Base-by-base conservation (phyloP, 2,888 invertebrate species). In the Diarsia rubi region DNA sequence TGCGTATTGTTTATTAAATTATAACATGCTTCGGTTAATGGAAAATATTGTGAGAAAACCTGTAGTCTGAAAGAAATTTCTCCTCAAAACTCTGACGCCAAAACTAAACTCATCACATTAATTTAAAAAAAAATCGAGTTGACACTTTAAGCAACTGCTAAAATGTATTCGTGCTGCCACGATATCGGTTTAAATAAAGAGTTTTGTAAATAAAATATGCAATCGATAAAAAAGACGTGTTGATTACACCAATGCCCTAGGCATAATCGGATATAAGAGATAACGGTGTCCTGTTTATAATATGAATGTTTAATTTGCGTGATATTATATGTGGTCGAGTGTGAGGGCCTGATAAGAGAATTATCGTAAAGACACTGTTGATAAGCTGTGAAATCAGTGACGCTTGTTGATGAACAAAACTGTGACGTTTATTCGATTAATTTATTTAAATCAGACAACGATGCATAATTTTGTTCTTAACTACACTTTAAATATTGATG, bases 341-440 rank as follows among this genome's bases (percentile, higher is more conserved):
- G 44, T 24, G 19, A 74, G 37, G 45, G 5, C 4, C 14, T 47
- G 75, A 70, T 78, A 75, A 21, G 14, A 11, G n/a, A 27, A 78
- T 75, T 69, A 57, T 42, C 47, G 69, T n/a, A n/a, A 19, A 69
- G 44, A 76, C 44, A 49, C 11, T 21, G 49, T 44, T 49, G 44
- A 65, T 76, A 44, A 75, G 31, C 8, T n/a, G 47, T 6, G 4
- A 76, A 44, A 73, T 75, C 76, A 73, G 27, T 49, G 69, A 49
- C 31, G 27, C 8, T 49, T 49, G 64, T 44, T 73, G 27, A 31
- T 21, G 24, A 31, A 47, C 47, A 49, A 73, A 60, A 59, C 42
- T 21, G 16, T 57, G 21, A 24, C 16, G 14, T 19, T 27, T 57
- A 9, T 16, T 24, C 14, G 16, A 57, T 57, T 27, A 5, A 54